Conservation (phyloP, 2,888 invertebrate genomes). For the Dasysyrphus albostriatus region DNA sequence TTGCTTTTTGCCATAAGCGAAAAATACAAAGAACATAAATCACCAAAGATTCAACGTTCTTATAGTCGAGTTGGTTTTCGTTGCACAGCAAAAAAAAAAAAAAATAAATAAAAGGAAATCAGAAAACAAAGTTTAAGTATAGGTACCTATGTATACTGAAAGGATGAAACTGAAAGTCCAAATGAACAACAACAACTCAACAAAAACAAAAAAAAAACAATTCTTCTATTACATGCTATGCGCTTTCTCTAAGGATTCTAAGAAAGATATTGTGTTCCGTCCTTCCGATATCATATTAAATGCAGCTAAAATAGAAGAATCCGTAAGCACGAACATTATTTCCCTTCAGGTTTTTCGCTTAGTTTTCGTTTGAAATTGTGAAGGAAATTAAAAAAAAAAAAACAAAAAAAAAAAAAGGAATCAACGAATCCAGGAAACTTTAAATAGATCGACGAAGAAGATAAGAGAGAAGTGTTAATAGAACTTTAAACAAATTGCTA, state of each 20-base stretch:
- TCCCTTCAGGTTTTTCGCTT: slow-evolving; percentile 33
- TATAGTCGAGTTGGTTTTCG: slow-evolving; percentile 57
- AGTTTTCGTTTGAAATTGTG: slow-evolving; percentile 37
- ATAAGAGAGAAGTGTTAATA: slow-evolving; percentile 33
- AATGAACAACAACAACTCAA: slow-evolving; percentile 28
- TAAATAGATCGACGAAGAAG: slow-evolving; percentile 18
- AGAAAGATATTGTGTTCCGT: slow-evolving; percentile 32
- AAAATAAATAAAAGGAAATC: background rate
- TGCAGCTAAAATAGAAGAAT: slow-evolving; percentile 20
- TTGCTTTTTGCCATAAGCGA: slow-evolving; percentile 70
- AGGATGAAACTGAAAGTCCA: slow-evolving; percentile 19
- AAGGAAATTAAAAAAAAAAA: slow-evolving; percentile 69
- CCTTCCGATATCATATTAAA: slow-evolving; percentile 43
- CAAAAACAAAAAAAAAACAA: slow-evolving; percentile 4
- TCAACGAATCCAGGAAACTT: slow-evolving; percentile 53
- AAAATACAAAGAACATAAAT: slow-evolving; percentile 71
- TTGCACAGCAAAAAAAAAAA: slow-evolving; percentile 20
- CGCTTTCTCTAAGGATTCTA: slow-evolving; percentile 27
- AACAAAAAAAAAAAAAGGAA: slow-evolving; percentile 14
- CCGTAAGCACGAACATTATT: slow-evolving; percentile 20
- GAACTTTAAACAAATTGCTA: slow-evolving; percentile 64
- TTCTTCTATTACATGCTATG: background rate
- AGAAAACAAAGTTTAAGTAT: background rate
- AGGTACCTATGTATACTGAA: background rate
- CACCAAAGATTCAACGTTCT: slow-evolving; percentile 72